Evolutionary conservation across 2,888 invertebrate genomes (phyloP), one percentile per base, ranked within the genome.

Genomic region (Cryptophagus acutangulus): DNA sequence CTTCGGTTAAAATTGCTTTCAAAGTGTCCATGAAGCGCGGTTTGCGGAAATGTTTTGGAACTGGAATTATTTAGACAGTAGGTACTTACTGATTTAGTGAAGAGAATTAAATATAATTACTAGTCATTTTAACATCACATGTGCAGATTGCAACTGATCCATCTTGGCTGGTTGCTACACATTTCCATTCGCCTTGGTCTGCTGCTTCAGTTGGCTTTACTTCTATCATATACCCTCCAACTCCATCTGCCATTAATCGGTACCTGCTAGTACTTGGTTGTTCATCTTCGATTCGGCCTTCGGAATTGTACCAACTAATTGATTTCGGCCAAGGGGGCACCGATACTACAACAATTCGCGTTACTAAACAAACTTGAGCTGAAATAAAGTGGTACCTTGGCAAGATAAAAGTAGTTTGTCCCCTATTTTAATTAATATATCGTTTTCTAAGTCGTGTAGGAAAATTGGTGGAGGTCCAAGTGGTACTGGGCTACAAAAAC

Each of bases 121-220:
- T 86, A 57, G 83, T 81, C 82, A 90, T 87, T 47, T 79, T 74
- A 38, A 90, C 79, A 45, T 74, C 74, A 63, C 85, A 83, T 2
- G 82, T 77, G 16, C 87, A 78, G 45, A 88, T 84, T 43, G 87
- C 84, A 50, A 84, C 81, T 47, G 80, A 77, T 36, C 86, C 87
- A 29, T 83, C 82, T 9, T 76, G 70, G 62, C 84, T 88, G 10
- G 84, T 84, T 4, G 87, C 88, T 8, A 88, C 87, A 61, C 89
- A 89, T 66, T 90, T 90, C 88, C 89, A 90, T 64, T 89, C 87
- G 10, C 91, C 92, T 54, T 87, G 87, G 61, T 92, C 90, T 28
- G 77, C 76, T 50, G 85, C 84, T 69, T 87, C 87, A 0, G 87
- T 78, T 0, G 82, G 78, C 49, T 78, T 77, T 3, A 87, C 77